Percentiles rank a stretch among this genome's conserved stretches.
phyloP scores from a whole-genome alignment of 2,888 invertebrate species.

The Coenonympha arcania region DNA sequence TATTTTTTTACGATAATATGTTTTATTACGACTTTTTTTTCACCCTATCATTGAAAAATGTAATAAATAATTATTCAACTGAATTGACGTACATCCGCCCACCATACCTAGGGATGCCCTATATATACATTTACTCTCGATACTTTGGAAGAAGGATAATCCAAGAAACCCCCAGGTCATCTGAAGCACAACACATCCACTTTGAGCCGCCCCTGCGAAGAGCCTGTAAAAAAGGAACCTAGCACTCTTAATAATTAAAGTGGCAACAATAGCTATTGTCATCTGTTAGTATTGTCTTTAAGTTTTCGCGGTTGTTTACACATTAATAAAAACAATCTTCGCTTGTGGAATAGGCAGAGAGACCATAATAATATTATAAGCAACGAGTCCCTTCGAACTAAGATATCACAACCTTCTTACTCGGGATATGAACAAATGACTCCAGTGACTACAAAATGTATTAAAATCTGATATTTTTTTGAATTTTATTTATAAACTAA shows the following conservation, averaged over 20 bases:
- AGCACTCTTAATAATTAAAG: slow-evolving; percentile 30
- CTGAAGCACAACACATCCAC: slow-evolving; percentile 17
- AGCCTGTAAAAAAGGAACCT: slow-evolving; percentile 23
- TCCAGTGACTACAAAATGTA: too few relatives aligned
- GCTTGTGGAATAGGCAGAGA: background rate
- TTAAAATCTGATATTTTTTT: too few relatives aligned
- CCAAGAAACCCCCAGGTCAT: slow-evolving; percentile 4
- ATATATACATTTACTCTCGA: too few relatives aligned
- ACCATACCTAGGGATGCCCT: background rate
- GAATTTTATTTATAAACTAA: too few relatives aligned
- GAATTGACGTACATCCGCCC: background rate
- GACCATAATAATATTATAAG: too few relatives aligned
- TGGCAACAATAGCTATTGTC: slow-evolving; percentile 28
- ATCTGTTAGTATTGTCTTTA: slow-evolving; percentile 27
- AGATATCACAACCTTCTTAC: too few relatives aligned
- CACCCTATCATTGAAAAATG: background rate
- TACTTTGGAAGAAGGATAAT: background rate
- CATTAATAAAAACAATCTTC: slow-evolving; percentile 27
- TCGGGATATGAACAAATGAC: too few relatives aligned
- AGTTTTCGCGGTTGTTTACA: slow-evolving; percentile 29
- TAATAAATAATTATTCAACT: background rate
- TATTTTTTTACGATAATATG: background rate
- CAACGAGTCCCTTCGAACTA: too few relatives aligned
- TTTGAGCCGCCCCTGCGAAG: slow-evolving; percentile 14
- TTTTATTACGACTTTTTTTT: background rate